Percentiles rank a stretch among this genome's conserved stretches.
Conservation (phyloP, 1,140 invertebrate species). For the Chrysomallon squamiferum region DNA sequence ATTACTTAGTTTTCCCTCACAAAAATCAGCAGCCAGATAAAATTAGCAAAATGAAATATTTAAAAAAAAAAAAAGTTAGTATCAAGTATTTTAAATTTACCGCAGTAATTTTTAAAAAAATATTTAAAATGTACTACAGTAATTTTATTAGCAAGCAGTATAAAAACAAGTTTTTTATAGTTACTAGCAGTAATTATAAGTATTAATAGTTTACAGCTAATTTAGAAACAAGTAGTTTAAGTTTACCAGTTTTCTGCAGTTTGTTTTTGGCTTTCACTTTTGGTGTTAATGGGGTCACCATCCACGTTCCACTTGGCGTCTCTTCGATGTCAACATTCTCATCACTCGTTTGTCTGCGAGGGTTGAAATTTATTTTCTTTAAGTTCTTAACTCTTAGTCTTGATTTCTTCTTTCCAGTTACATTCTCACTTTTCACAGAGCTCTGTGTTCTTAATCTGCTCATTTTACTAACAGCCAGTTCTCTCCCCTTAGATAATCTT, state of each 20-base stretch:
- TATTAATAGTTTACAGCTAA: no score
- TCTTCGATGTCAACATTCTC: constrained; percentile 4
- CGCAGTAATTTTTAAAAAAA: no score
- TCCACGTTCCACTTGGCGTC: constrained; percentile 1
- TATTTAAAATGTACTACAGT: no score
- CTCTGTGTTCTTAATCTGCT: not conserved
- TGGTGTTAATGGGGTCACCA: not conserved
- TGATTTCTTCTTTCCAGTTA: not conserved
- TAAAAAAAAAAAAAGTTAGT: no score
- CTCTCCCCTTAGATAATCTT: not conserved
- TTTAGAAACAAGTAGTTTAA: no score
- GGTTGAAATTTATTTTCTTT: not conserved
- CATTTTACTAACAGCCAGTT: constrained; percentile 1
- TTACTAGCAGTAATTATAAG: no score
- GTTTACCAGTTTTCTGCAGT: not conserved
- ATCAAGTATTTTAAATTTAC: no score
- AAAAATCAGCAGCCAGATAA: no score
- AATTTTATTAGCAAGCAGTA: no score
- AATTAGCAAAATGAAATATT: no score
- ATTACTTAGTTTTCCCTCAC: no score
- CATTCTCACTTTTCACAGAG: constrained; percentile 1
- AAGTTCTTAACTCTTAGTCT: constrained; percentile 2
- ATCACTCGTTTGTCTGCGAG: not conserved
- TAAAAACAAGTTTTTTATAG: no score
- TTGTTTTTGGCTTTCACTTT: not conserved